Conservation (phyloP, 2,113 vertebrate species). For the Tetrax tetrax region DNA sequence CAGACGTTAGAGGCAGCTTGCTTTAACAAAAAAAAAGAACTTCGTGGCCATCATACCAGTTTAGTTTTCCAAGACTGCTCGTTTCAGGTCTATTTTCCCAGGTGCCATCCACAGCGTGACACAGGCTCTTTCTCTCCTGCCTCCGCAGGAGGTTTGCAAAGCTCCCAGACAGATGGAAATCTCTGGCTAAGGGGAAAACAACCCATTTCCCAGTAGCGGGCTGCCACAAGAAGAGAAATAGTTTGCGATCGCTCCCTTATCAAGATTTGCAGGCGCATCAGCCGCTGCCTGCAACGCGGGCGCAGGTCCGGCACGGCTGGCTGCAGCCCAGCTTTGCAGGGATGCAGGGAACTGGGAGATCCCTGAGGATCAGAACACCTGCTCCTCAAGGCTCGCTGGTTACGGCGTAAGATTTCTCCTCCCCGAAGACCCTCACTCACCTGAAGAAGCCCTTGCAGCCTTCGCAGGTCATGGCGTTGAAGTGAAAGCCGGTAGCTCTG, state of each 20-base stretch:
- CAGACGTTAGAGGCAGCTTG: background rate
- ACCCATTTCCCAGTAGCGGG: background rate
- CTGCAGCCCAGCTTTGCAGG: background rate
- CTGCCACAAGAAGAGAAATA: background rate
- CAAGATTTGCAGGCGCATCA: background rate
- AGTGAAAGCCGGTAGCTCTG: constrained; percentile 94
- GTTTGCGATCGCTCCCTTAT: rapidly evolving
- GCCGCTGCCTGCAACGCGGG: background rate
- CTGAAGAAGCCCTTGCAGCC: constrained; percentile 99
- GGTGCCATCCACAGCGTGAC: rapidly evolving
- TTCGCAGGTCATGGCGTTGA: constrained; percentile 98
- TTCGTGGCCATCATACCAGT: background rate
- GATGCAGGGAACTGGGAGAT: background rate
- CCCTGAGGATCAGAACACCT: background rate
- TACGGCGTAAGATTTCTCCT: rapidly evolving
- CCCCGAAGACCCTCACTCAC: constrained; percentile 47
- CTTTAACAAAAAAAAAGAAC: no score
- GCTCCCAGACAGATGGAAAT: background rate
- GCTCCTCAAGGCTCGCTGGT: background rate
- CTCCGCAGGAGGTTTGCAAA: background rate
- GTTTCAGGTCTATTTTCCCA: background rate
- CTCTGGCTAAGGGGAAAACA: background rate
- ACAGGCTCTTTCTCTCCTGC: background rate
- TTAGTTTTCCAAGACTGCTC: no score
- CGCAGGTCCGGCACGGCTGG: background rate